Conservation (phyloP, 2,888 invertebrate genomes). For the Platycheirus albimanus region DNA sequence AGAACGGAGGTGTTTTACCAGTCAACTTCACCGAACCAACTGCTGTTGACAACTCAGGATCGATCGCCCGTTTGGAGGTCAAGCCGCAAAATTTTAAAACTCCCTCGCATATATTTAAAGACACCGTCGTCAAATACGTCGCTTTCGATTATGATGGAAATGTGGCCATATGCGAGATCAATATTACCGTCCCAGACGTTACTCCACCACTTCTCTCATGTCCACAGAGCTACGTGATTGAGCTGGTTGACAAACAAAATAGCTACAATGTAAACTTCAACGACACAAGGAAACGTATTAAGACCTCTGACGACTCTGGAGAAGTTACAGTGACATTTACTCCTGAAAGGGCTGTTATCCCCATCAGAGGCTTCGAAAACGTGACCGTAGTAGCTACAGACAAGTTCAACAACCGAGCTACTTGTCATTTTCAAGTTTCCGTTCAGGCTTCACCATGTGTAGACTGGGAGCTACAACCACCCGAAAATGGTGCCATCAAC, state of each 20-base stretch:
- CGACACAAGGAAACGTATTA: conserved; percentile 92
- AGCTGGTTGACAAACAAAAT: conserved; percentile 94
- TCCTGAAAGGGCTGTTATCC: conserved; percentile 92
- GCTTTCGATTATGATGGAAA: conserved; percentile 99
- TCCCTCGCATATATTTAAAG: conserved; percentile 93
- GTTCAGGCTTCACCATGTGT: conserved; percentile 97
- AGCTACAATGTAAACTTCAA: conserved; percentile 96
- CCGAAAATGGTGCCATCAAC: conserved; percentile 94
- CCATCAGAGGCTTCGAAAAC: conserved; percentile 94
- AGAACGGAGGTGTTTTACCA: conserved; percentile 93
- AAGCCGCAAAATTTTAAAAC: conserved; percentile 96
- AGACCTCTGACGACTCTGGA: conserved; percentile 94
- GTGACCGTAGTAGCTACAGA: conserved; percentile 95
- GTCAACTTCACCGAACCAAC: conserved; percentile 97
- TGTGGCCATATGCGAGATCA: conserved; percentile 97
- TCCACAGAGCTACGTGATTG: conserved; percentile 96
- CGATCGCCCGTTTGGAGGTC: conserved; percentile 95
- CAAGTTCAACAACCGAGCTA: conserved; percentile 93
- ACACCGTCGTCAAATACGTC: conserved; percentile 96
- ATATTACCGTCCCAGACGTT: conserved; percentile 96
- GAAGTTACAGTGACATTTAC: conserved; percentile 92
- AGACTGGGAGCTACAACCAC: conserved; percentile 95
- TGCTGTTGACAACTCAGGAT: conserved; percentile 97
- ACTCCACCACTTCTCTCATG: conserved; percentile 95
- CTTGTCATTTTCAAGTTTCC: conserved; percentile 96